Base-by-base conservation (phyloP, 2,113 vertebrate genomes). In the Engystomops pustulosus region DNA sequence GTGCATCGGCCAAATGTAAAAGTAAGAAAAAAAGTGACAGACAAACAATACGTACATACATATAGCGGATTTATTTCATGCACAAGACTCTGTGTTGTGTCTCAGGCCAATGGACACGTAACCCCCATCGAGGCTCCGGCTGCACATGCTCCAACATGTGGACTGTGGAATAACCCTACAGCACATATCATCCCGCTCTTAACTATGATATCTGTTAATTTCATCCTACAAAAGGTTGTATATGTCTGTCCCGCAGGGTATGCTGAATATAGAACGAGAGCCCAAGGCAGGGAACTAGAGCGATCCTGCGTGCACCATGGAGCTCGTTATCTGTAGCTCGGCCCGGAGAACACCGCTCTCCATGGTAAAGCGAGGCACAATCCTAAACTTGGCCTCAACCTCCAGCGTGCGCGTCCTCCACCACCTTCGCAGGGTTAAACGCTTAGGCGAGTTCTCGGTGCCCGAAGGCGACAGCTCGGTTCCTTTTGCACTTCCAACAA, bases 161-260 rank as follows among this genome's bases (percentile, higher is more conserved):
- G 38, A 23, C 20, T 11, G 8, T 18, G 8, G 10, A 17, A 44
- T 11, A 87, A 69, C 85, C 89, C 90, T 36, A 85, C 78, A 90
- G 89, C 88, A 72, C 0, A 1, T n/a, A 86, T 88, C 89, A 90
- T 53, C 88, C 90, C 89, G 90, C 72, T 87, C 88, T 89, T 90
- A 89, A 87, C 86, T 88, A 87, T 88, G 86, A 87, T 55, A 87
- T 84, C 88, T 88, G 75, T 85, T 87, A 90, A 88, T 86, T 86
- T 45, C 71, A 72, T 8, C 80, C 45, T 88, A 70, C 81, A 82
- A 84, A 88, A 10, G 86, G 41, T n/a, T 79, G 84, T 86, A 88
- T 0, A 0, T 68, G 18, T 55, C 20, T 89, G 34, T 89, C 65
- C 85, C 38, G 65, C 10, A 4, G 86, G 86, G 87, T 88, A 84